Evolutionary conservation across 2,113 vertebrate genomes (phyloP), one percentile per base, ranked within the genome.

Genomic region (Zapornia atra): DNA sequence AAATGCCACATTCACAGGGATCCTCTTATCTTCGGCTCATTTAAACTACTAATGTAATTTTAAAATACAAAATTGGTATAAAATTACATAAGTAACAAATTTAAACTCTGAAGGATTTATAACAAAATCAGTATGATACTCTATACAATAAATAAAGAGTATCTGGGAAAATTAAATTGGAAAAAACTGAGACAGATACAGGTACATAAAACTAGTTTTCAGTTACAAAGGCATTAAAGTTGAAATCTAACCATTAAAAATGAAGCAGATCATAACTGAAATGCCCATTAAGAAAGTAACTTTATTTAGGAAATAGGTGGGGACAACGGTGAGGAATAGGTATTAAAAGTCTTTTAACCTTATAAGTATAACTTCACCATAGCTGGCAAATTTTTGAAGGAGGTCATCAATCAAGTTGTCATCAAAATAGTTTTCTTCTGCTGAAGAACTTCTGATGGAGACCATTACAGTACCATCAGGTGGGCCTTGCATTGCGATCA

Each of bases 291-390:
- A 88, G 60, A 77, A 64, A 72, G 20, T 51, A 71, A 54, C 11
- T 77, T 38, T 9, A 40, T 33, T 65, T 24, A 48, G 26, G 34
- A 89, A 77, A 64, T 7, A 54, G 3, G 12, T 63, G 33, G 33
- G 18, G 94, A 85, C 50, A 60, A 51, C 7, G 6, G 97, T 63
- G 19, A 94, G 12, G 13, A 60, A 33, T 8, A 81, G 38, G 76
- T 31, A 44, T 69, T 44, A 69, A 56, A 91, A n/a, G 25, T 5
- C 53, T 68, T 81, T 96, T 98, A 84, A 99, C 99, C 99, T 99
- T 98, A 99, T 99, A 70, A 99, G 99, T 96, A 99, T 99, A 94
- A 99, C 99, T 93, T 99, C 99, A 22, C 99, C 99, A 63, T 99
- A 99, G 77, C 93, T 88, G 61, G 98, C 92, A 97, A 99, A 99